Evolutionary conservation across 2,113 vertebrate genomes (phyloP).

Genomic region (Eubucco bourcierii): DNA sequence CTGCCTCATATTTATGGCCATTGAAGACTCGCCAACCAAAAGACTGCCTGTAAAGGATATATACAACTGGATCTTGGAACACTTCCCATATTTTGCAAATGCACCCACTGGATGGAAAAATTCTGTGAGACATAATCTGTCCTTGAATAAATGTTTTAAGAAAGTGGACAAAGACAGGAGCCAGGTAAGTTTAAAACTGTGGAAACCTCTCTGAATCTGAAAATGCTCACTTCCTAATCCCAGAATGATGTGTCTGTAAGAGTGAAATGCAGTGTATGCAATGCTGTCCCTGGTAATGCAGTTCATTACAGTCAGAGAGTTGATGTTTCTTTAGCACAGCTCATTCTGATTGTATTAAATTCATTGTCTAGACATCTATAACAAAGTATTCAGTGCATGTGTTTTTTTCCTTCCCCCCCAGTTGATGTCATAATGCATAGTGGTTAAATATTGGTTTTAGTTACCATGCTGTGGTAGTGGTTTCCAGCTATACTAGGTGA

Average conservation of each 20-base stretch:
- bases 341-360: conserved; percentile 35
- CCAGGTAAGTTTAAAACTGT: conserved; percentile 83
- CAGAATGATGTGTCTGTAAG: not conserved
- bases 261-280: not conserved
- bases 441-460: conserved; percentile 41
- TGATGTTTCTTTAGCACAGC: conserved; percentile 14
- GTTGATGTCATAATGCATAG: conserved; percentile 52
- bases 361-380: conserved; percentile 53
- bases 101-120: conserved; percentile 99
- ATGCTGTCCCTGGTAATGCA: not conserved
- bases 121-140: conserved; percentile 97
- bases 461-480: conserved; percentile 37
- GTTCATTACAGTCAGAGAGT: not conserved
- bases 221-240: not conserved
- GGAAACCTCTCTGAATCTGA: not conserved
- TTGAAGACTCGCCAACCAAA: conserved; percentile 95
- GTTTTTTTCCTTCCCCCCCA: conserved; percentile 6
- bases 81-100: conserved; percentile 97
- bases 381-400: not conserved
- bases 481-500: conserved; percentile 49
- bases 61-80: conserved; percentile 99
- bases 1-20: conserved; percentile 99
- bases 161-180: conserved; percentile 99
- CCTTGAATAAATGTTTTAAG: conserved; percentile 99
- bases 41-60: conserved; percentile 97